Evolutionary conservation across 2,113 vertebrate species (phyloP).

Genomic region (Lamprologus sp.): DNA sequence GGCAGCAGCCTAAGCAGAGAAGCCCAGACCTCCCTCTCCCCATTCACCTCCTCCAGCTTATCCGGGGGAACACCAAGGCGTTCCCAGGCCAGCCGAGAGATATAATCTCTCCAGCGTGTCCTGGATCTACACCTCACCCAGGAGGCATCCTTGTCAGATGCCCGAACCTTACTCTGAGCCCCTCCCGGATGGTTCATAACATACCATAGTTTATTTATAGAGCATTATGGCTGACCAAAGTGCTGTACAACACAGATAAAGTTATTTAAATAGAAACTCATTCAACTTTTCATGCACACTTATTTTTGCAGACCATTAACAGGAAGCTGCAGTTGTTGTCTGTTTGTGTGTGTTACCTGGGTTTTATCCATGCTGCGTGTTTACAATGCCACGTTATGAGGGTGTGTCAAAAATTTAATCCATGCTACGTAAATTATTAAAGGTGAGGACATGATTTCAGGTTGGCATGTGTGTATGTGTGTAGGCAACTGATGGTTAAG

Average conservation of each 20-base stretch:
- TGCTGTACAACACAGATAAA: neutral
- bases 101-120: too few relatives aligned
- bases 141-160: too few relatives aligned
- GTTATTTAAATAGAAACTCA: neutral
- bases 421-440: neutral
- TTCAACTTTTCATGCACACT: neutral
- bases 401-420: fast-evolving
- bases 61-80: too few relatives aligned
- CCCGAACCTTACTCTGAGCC: too few relatives aligned
- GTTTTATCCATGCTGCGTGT: neutral
- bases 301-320: neutral
- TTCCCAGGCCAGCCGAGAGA: too few relatives aligned
- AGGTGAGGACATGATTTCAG: neutral
- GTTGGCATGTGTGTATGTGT: neutral
- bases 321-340: neutral
- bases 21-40: too few relatives aligned
- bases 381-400: neutral
- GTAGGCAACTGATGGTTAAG: neutral
- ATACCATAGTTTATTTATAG: too few relatives aligned
- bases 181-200: too few relatives aligned
- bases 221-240: too few relatives aligned
- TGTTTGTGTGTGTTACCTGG: neutral
- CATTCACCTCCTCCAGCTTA: too few relatives aligned
- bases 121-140: too few relatives aligned
- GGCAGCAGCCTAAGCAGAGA: too few relatives aligned